Percentiles rank a stretch among this genome's conserved stretches.
phyloP scores from a whole-genome alignment of 2,113 vertebrate species.

The Noturus placidus region DNA sequence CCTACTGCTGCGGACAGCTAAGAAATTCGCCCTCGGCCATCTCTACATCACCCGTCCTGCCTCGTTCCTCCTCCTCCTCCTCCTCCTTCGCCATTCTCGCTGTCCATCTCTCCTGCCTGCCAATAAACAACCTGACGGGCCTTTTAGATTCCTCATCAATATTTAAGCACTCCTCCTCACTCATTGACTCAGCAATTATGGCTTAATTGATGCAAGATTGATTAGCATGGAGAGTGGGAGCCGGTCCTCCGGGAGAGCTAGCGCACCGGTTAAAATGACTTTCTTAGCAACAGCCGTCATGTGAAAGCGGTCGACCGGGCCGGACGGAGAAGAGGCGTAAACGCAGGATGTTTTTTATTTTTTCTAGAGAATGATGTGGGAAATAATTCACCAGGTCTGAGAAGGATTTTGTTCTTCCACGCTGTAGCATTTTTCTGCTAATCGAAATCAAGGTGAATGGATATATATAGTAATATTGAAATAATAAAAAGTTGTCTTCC shows the following conservation, averaged over 20 bases:
- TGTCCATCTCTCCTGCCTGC: constrained; percentile 74
- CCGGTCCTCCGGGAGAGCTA: not conserved
- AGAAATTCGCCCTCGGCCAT: constrained; percentile 62
- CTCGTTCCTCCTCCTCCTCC: not conserved
- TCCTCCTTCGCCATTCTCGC: not conserved
- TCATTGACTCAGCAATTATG: constrained; percentile 84
- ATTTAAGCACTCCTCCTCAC: constrained; percentile 76
- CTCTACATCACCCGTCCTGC: constrained; percentile 59
- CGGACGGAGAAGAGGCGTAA: too few relatives aligned
- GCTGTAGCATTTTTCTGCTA: not conserved
- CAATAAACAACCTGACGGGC: constrained; percentile 73
- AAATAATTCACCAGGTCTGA: not conserved
- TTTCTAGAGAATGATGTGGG: not conserved
- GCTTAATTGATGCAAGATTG: constrained; percentile 83
- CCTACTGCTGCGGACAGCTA: constrained; percentile 60
- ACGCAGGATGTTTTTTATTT: not conserved
- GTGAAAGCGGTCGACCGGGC: not conserved
- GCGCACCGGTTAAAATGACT: constrained; percentile 50
- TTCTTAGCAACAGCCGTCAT: not conserved
- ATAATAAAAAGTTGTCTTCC: not conserved
- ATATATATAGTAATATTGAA: not conserved
- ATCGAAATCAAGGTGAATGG: not conserved
- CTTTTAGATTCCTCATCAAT: constrained; percentile 84
- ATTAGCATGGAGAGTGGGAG: constrained; percentile 72
- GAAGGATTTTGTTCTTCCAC: not conserved